Conservation (phyloP, 2,113 vertebrate genomes). For the Micromys minutus region DNA sequence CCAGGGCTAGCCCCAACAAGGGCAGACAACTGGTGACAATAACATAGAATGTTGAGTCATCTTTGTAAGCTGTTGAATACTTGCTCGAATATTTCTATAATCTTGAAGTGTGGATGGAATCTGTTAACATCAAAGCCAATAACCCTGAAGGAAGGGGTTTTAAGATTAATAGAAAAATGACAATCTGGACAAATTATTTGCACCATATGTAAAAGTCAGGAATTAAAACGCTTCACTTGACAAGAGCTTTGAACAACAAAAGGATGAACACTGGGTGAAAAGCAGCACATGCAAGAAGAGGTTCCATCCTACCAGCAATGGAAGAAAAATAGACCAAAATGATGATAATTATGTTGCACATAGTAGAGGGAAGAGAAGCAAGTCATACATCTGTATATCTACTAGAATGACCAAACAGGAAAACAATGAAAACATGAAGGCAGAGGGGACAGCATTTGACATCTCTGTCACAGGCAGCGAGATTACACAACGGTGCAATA, state of each 20-base stretch:
- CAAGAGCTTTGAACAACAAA: slow-evolving; percentile 12
- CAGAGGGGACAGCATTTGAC: background rate
- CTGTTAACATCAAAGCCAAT: slow-evolving; percentile 43
- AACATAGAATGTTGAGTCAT: slow-evolving; percentile 39
- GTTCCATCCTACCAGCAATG: background rate
- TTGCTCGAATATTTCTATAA: slow-evolving; percentile 31
- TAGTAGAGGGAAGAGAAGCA: background rate
- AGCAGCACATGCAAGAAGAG: background rate
- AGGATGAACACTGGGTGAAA: background rate
- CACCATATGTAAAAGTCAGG: background rate
- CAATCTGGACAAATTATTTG: slow-evolving; percentile 32
- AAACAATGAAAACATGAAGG: background rate
- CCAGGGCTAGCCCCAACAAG: background rate
- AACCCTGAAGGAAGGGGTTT: slow-evolving; percentile 34
- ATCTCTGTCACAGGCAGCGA: background rate
- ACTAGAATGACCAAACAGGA: background rate
- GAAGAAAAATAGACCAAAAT: slow-evolving; percentile 32
- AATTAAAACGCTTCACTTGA: slow-evolving; percentile 29
- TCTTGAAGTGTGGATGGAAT: slow-evolving; percentile 40
- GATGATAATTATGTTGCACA: background rate
- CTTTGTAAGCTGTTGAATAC: slow-evolving; percentile 46
- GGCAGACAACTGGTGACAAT: background rate
- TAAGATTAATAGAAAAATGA: slow-evolving; percentile 31
- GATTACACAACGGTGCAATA: background rate
- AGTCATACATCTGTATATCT: background rate